Base-by-base conservation (phyloP, 2,113 vertebrate species). In the Limanda limanda region DNA sequence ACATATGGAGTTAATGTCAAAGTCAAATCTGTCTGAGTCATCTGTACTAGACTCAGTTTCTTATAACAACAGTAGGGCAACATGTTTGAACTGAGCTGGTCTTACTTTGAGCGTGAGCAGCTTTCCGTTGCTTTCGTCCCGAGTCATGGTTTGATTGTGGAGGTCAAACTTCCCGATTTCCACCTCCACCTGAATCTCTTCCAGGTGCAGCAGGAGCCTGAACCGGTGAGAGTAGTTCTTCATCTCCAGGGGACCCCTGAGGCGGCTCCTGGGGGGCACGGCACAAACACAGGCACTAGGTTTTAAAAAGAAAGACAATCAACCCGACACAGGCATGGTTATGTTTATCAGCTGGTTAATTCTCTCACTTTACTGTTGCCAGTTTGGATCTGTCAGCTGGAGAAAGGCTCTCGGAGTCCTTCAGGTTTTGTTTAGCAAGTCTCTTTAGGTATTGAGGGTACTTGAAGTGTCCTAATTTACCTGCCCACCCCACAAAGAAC, bases 171-270 rank as follows among this genome's bases (percentile, higher is more conserved):
- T 95, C 18, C 92, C 89, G 87, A 98, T 97, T 79, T 98, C 96
- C 59, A 90, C 92, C 73, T 97, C 96, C 96, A 97, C 97, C 91
- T 97, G 96, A 62, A 97, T 93, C 90, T 99, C 97, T 74, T 99
- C 97, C 77, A 98, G 90, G 89, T 98, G 91, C 25, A 98, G 94
- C 74, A 98, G 93, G 57, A 96, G 92, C 56, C 92, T 91, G 81
- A 97, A 95, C 59, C 94, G 94, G 71, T 80, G 15, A 1, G 68
- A 6, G 23, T 98, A 98, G 82, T 94, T 96, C 57, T 68, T 90
- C 81, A 94, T 87, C 18, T 86, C 78, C 48, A 98, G 84, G 0
- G 89, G 0, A 0, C 91, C 90, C 57, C 91, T 80, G 79, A 98
- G 92, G 56, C 94, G 74, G 0, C 66, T 83, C 79, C 97, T 98